A percentile compares a stretch with the other conserved stretches of the same genome.
phyloP scores from a whole-genome alignment of 2,888 invertebrate genomes.

The Macrophya alboannulata region DNA sequence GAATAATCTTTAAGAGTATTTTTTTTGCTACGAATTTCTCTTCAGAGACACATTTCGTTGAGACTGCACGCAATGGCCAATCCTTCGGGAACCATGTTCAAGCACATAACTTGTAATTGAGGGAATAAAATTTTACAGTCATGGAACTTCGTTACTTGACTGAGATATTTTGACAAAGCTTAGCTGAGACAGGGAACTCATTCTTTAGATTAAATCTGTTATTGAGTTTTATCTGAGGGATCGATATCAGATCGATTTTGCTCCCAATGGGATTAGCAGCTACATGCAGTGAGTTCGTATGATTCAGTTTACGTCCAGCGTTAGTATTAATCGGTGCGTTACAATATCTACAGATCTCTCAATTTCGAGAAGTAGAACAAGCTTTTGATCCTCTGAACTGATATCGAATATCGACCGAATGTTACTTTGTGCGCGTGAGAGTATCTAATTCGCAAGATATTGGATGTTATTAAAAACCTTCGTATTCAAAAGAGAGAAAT shows the following conservation, averaged over 20 bases:
- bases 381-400: not conserved
- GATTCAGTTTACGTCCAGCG: no score
- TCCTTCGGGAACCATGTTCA: not conserved
- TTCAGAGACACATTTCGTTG: no score
- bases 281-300: not conserved
- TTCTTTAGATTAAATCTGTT: not conserved
- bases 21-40: not conserved
- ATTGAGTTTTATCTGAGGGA: not conserved
- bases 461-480: conserved; percentile 1
- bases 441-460: not conserved
- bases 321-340: no score
- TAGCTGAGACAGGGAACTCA: not conserved
- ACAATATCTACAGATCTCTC: not conserved
- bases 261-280: not conserved
- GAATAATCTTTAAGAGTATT: not conserved
- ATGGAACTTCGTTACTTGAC: not conserved
- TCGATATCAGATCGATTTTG: not conserved
- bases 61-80: not conserved
- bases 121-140: not conserved
- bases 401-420: not conserved
- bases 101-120: not conserved
- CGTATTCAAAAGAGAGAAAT: not conserved
- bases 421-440: not conserved
- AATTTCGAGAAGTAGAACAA: not conserved
- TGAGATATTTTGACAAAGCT: not conserved